Conservation (phyloP, 2,888 invertebrate genomes). For the Beris chalybata region DNA sequence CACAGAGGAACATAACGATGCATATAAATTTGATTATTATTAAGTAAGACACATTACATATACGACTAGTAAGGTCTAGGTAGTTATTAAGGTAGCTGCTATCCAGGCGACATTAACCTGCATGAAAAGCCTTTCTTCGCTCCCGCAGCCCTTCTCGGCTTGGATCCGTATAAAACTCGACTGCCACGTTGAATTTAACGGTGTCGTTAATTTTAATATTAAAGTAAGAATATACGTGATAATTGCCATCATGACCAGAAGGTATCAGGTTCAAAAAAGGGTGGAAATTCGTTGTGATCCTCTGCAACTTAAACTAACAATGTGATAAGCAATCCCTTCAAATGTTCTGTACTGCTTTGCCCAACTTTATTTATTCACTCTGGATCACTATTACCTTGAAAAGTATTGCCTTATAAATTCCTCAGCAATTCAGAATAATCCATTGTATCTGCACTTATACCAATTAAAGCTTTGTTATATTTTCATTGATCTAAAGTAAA, state of each 20-base stretch:
- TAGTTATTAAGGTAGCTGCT: constrained; percentile 1
- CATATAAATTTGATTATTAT: constrained; percentile 54
- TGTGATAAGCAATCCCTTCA: too few relatives aligned
- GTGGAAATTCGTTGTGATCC: not conserved
- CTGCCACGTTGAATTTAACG: constrained; percentile 34
- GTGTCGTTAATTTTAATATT: constrained; percentile 40
- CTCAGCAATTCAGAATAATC: too few relatives aligned
- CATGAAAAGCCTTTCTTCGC: constrained; percentile 30
- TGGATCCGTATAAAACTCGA: constrained; percentile 5
- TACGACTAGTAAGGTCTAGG: not conserved
- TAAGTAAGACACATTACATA: constrained; percentile 47
- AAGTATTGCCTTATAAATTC: too few relatives aligned
- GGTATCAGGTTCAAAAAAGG: not conserved
- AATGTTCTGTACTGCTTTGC: too few relatives aligned
- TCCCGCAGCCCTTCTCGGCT: constrained; percentile 15
- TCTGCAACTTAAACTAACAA: too few relatives aligned
- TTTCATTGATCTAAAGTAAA: too few relatives aligned
- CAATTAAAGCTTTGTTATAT: too few relatives aligned
- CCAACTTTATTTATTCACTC: too few relatives aligned
- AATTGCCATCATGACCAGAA: constrained; percentile 35
- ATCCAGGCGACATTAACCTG: constrained; percentile 3
- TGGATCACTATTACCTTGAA: too few relatives aligned
- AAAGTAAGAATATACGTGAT: constrained; percentile 36
- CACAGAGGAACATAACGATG: constrained; percentile 53
- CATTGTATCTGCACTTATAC: too few relatives aligned